Evolutionary conservation across 2,113 vertebrate genomes (phyloP).

Genomic region (Oriolus oriolus): DNA sequence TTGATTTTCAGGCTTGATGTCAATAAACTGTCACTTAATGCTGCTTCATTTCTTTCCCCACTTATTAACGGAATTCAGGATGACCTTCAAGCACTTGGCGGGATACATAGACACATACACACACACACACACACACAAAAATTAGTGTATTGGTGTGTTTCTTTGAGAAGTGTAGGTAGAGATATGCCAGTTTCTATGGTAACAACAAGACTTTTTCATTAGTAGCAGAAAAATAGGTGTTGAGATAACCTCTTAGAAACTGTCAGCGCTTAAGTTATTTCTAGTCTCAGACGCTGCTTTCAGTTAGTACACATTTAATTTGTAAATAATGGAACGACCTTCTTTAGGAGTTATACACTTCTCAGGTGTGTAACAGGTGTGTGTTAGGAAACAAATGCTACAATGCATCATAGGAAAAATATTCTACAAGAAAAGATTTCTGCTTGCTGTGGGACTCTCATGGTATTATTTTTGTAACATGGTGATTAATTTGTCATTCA

Average conservation of each 20-base stretch:
- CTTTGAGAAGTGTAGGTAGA: constrained; percentile 42
- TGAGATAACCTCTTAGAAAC: constrained; percentile 24
- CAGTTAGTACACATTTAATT: background rate
- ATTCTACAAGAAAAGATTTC: background rate
- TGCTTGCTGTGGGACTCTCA: background rate
- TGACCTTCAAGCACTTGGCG: background rate
- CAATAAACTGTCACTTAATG: background rate
- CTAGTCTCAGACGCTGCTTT: background rate
- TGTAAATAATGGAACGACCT: background rate
- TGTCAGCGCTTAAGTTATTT: constrained; percentile 8
- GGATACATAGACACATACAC: background rate
- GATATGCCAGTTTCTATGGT: constrained; percentile 55
- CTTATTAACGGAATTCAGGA: background rate
- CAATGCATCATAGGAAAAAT: constrained; percentile 2
- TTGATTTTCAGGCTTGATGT: background rate
- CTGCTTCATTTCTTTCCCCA: background rate
- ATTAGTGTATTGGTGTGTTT: background rate
- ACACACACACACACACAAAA: background rate
- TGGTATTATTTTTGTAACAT: background rate
- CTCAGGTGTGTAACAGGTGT: background rate
- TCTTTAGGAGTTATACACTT: background rate
- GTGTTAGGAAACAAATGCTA: background rate
- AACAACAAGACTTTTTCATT: constrained; percentile 56
- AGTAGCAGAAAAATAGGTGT: constrained; percentile 46
- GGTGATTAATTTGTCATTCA: background rate